Evolutionary conservation across 2,797 vertebrate species (phyloP).

Genomic region (Amphiprion clarkii): DNA sequence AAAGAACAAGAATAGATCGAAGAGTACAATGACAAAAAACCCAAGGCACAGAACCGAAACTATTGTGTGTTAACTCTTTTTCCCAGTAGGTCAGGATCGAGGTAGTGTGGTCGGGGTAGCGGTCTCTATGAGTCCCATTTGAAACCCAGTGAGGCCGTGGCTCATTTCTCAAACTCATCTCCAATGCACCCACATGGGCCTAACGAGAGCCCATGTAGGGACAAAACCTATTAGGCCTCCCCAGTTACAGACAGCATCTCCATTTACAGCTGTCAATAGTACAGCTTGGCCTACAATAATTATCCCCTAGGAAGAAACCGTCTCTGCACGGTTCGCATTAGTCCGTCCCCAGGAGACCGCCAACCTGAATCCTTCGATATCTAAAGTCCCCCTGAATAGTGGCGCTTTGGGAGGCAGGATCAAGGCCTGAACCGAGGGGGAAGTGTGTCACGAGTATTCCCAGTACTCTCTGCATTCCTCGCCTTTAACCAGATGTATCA

Average conservation of each 20-base stretch:
- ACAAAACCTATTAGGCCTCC: slow-evolving; percentile 73
- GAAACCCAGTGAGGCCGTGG: slow-evolving; percentile 33
- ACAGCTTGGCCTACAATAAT: slow-evolving; percentile 76
- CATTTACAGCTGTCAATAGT: slow-evolving; percentile 82
- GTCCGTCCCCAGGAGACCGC: slow-evolving; percentile 65
- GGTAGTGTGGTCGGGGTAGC: not conserved
- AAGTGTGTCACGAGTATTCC: slow-evolving; percentile 69
- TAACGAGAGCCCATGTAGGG: slow-evolving; percentile 73
- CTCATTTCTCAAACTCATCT: slow-evolving; percentile 72
- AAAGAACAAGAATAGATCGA: not conserved
- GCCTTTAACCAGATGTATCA: slow-evolving; percentile 64
- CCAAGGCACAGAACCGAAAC: not conserved
- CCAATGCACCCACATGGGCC: slow-evolving; percentile 51
- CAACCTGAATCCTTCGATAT: slow-evolving; percentile 69
- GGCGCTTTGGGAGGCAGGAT: slow-evolving; percentile 70
- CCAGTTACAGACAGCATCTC: slow-evolving; percentile 69
- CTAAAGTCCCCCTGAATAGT: slow-evolving; percentile 66
- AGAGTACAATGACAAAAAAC: slow-evolving; percentile 12
- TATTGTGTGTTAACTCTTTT: slow-evolving; percentile 37
- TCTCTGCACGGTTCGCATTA: slow-evolving; percentile 61
- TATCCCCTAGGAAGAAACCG: slow-evolving; percentile 71
- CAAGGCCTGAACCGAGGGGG: slow-evolving; percentile 63
- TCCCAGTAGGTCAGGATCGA: slow-evolving; percentile 38
- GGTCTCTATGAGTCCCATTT: slow-evolving; percentile 27
- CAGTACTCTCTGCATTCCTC: slow-evolving; percentile 60